phyloP scores from a whole-genome alignment of 1,140 invertebrate genomes.

The Caenorhabditis latens region DNA sequence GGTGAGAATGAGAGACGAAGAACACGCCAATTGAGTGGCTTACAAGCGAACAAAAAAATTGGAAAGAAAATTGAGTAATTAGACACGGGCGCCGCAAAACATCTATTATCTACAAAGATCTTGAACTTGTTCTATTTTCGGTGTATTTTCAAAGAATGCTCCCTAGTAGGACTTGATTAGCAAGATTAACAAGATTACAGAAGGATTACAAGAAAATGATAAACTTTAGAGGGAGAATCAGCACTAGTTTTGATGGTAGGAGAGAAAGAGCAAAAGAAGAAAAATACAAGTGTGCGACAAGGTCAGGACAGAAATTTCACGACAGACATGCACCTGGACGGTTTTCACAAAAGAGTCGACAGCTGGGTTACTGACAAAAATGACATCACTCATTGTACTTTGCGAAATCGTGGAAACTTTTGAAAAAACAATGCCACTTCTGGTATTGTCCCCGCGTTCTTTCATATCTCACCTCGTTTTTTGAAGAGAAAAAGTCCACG shows the following conservation, averaged over 20 bases:
- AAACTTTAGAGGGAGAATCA: neutral
- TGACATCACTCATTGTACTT: conserved; percentile 26
- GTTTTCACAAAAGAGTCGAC: neutral
- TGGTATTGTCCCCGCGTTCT: neutral
- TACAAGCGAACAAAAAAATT: neutral
- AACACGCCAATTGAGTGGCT: conserved; percentile 27
- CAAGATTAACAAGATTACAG: conserved; percentile 5
- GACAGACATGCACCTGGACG: neutral
- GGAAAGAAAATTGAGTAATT: conserved; percentile 41
- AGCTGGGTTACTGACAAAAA: neutral
- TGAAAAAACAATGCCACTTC: neutral
- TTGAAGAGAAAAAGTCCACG: conserved; percentile 35
- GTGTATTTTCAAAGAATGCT: neutral
- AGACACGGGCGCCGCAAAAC: neutral
- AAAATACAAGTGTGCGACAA: neutral
- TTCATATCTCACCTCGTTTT: neutral
- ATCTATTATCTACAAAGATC: neutral
- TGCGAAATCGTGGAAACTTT: neutral
- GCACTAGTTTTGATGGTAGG: neutral
- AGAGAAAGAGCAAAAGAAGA: neutral
- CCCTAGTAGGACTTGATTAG: neutral
- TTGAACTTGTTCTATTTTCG: neutral
- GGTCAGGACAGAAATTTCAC: neutral
- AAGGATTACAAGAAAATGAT: neutral
- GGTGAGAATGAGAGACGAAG: neutral